Percentiles rank a stretch among this genome's conserved stretches.
phyloP scores from a whole-genome alignment of 2,888 invertebrate genomes.

The Maniola hyperantus region DNA sequence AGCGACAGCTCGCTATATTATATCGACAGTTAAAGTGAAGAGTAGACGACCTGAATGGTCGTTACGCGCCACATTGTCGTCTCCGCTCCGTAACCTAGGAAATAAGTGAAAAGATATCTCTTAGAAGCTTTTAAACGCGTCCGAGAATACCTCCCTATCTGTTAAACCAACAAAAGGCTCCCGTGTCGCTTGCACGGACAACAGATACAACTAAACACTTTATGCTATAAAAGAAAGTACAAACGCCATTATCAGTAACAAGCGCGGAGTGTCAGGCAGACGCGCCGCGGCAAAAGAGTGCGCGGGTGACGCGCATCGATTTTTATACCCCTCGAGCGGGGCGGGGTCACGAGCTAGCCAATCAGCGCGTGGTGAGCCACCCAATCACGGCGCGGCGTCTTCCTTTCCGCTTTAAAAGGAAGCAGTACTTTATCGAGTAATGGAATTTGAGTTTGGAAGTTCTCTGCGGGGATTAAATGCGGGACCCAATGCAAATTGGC shows the following conservation, averaged over 20 bases:
- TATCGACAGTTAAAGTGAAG: constrained; percentile 46
- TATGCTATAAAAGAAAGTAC: constrained; percentile 72
- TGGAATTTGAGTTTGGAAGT: constrained; percentile 76
- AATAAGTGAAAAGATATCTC: constrained; percentile 65
- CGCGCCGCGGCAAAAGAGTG: constrained; percentile 71
- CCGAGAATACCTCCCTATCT: constrained; percentile 63
- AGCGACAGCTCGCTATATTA: constrained; percentile 39
- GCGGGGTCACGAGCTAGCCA: constrained; percentile 75
- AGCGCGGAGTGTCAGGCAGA: constrained; percentile 71
- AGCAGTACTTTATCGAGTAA: constrained; percentile 65
- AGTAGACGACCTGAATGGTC: constrained; percentile 48
- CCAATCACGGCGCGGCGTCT: constrained; percentile 72
- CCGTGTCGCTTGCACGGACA: constrained; percentile 71
- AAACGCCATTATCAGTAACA: constrained; percentile 77
- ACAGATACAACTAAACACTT: constrained; percentile 79
- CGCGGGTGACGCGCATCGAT: constrained; percentile 68
- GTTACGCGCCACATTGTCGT: constrained; percentile 46
- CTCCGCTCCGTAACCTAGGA: constrained; percentile 43
- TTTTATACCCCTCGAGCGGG: constrained; percentile 76
- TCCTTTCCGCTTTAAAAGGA: constrained; percentile 68
- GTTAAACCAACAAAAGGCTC: constrained; percentile 67
- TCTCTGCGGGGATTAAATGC: constrained; percentile 67
- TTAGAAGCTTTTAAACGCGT: constrained; percentile 63
- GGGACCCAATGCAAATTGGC: constrained; percentile 66
- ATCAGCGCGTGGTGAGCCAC: constrained; percentile 74